Percentiles rank a stretch among this genome's conserved stretches.
Conservation (phyloP, 2,113 vertebrate genomes). For the Pteruthius melanotis region DNA sequence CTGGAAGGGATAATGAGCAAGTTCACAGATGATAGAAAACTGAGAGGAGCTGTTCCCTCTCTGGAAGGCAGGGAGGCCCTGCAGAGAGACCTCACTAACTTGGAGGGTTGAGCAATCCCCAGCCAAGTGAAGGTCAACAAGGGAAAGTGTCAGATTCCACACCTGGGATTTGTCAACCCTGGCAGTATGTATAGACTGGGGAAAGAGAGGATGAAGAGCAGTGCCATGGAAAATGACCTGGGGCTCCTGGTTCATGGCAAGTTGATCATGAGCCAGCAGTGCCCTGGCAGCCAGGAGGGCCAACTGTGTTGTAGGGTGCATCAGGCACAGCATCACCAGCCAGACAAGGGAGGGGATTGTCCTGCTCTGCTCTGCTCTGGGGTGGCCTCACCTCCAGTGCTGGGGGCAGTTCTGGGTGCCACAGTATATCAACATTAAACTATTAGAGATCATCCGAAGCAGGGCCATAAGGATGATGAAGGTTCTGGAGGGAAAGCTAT, state of each 20-base stretch:
- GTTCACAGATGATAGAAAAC: neutral
- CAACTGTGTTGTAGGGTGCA: rapidly evolving
- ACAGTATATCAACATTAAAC: neutral
- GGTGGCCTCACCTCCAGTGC: rapidly evolving
- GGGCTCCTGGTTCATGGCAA: rapidly evolving
- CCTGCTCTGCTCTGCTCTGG: rapidly evolving
- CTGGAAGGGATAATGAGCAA: neutral
- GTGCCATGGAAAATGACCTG: rapidly evolving
- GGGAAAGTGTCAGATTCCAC: neutral
- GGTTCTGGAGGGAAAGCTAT: neutral
- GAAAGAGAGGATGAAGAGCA: neutral
- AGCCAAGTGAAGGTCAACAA: neutral
- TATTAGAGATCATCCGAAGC: neutral
- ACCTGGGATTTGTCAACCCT: neutral
- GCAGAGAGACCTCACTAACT: neutral
- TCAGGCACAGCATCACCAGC: neutral
- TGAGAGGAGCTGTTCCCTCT: neutral
- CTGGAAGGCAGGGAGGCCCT: neutral
- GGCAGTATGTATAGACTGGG: rapidly evolving
- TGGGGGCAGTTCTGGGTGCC: rapidly evolving
- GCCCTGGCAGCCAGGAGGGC: neutral
- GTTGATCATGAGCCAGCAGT: neutral
- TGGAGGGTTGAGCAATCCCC: neutral
- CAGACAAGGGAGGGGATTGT: neutral
- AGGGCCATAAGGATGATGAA: neutral